These are phyloP conservation scores for Sinhomidia bicolor DNA, from an alignment of 2,888 invertebrate genomes.

Conservation along the genomic window DNA sequence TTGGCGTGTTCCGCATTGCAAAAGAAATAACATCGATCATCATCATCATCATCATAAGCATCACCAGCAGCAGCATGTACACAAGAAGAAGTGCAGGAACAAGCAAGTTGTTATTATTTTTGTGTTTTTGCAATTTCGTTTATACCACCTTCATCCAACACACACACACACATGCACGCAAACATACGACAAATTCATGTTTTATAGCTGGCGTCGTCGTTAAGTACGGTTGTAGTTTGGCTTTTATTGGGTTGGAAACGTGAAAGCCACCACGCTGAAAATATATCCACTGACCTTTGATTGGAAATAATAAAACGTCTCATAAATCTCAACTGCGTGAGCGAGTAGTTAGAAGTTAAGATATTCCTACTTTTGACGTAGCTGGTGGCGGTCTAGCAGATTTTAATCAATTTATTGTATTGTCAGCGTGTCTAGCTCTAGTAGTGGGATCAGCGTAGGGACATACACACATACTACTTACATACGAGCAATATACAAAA, in stretches of 20 bases:
- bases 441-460: too few species aligned
- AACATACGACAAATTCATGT: not conserved
- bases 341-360: conserved; percentile 42
- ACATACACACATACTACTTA: too few species aligned
- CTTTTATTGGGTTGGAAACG: conserved; percentile 31
- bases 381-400: conserved; percentile 8
- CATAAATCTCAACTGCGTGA: conserved; percentile 46
- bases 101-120: not conserved
- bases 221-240: conserved; percentile 16
- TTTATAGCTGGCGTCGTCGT: conserved; percentile 26
- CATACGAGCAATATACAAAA: not conserved
- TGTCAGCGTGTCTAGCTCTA: not conserved
- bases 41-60: conserved; percentile 14
- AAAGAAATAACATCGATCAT: conserved; percentile 37
- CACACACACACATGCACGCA: too few species aligned
- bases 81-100: not conserved
- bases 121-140: not conserved
- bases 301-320: conserved; percentile 52
- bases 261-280: conserved; percentile 45
- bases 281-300: conserved; percentile 50
- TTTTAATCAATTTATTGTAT: not conserved
- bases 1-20: conserved; percentile 50
- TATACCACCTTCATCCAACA: not conserved
- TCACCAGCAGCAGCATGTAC: too few species aligned
- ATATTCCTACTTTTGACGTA: not conserved